phyloP scores from a whole-genome alignment of 2,113 vertebrate genomes.

The Otis tarda region DNA sequence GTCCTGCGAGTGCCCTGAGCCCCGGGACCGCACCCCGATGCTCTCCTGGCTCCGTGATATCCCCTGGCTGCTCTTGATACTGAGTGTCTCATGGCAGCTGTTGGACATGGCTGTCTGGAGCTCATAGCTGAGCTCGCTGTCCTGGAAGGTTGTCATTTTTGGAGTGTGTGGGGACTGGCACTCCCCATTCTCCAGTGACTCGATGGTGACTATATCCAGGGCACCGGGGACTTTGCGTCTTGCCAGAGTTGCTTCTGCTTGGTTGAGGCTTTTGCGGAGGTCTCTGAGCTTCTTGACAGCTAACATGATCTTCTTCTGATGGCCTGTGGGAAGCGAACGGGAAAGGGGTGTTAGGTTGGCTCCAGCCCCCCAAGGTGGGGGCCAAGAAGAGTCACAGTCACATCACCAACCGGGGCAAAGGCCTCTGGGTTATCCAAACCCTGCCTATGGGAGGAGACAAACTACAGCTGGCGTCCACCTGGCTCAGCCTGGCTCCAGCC shows the following conservation, averaged over 20 bases:
- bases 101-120: constrained; percentile 88
- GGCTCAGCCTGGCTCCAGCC: background rate
- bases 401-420: background rate
- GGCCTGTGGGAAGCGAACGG: constrained; percentile 75
- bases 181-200: constrained; percentile 82
- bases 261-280: constrained; percentile 82
- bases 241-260: constrained; percentile 79
- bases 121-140: constrained; percentile 89
- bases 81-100: constrained; percentile 74
- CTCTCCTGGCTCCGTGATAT: constrained; percentile 91
- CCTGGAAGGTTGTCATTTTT: constrained; percentile 91
- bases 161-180: constrained; percentile 78
- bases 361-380: background rate
- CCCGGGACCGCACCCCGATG: constrained; percentile 85
- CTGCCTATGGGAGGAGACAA: background rate
- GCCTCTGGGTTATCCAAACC: background rate
- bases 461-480: background rate
- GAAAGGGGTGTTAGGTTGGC: background rate
- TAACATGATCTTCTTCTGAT: constrained; percentile 98
- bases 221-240: constrained; percentile 74
- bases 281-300: constrained; percentile 92
- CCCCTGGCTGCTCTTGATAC: constrained; percentile 72
- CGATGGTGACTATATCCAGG: constrained; percentile 86
- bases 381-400: background rate
- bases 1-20: constrained; percentile 90